Evolutionary conservation across 2,113 vertebrate species (phyloP).

Genomic region (Nesogale talazaci): DNA sequence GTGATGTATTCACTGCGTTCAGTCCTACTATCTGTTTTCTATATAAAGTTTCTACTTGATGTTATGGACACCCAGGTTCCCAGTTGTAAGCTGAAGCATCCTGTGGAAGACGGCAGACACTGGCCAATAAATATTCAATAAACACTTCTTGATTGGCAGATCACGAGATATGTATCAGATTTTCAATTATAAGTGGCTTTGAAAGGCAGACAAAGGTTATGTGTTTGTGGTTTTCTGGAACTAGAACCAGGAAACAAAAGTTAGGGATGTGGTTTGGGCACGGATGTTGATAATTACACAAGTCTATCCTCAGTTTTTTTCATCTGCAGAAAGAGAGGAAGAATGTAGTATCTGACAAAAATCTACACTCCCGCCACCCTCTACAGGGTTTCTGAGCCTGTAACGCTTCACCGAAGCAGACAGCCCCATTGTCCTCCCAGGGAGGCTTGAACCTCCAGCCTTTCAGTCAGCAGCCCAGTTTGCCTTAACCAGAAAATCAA

Average conservation of each 20-base stretch:
- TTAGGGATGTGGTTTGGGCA: background rate
- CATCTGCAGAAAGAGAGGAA: background rate
- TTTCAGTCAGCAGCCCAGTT: no score
- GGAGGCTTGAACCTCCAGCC: no score
- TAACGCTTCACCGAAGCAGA: no score
- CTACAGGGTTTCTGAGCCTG: no score
- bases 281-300: no score
- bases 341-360: background rate
- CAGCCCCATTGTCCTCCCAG: no score
- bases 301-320: background rate
- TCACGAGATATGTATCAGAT: background rate
- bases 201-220: constrained; percentile 4
- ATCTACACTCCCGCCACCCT: no score
- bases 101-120: background rate
- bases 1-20: constrained; percentile 21
- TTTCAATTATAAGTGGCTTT: background rate
- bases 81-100: background rate
- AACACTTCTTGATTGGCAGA: background rate
- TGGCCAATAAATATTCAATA: background rate
- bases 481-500: no score
- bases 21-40: background rate
- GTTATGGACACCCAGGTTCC: background rate
- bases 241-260: background rate
- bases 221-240: background rate
- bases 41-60: background rate